Base-by-base conservation (phyloP, 2,113 vertebrate genomes). In the Bettongia penicillata region DNA sequence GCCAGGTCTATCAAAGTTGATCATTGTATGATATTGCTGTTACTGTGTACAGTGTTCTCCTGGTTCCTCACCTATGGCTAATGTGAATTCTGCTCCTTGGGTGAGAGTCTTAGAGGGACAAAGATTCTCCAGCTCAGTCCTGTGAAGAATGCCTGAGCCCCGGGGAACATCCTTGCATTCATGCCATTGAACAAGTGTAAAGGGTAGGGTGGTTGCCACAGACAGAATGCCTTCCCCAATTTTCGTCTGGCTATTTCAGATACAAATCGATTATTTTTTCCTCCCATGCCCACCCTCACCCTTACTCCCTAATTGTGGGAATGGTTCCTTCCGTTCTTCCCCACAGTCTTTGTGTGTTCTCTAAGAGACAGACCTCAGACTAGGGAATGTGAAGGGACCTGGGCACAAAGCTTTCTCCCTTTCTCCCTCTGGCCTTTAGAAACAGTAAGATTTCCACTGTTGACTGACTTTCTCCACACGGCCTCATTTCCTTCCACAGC, bases 401-500 rank as follows among this genome's bases (percentile, higher is more conserved):
- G 68, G 68, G 68, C 23, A n/a, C 68, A 84, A 43, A 84, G n/a
- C n/a, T 84, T 84, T 43, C 68, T 43, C 37, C 68, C 19, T n/a
- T 43, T 84, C 68, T 84, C 68, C n/a, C 68, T 84, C 68, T 84
- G n/a, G 68, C n/a, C 68, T 84, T 84, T 84, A 84, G 68, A 84
- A 84, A 22, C 68, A 43, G 94, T 68, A 77, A 28, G 26, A 89
- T 55, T 94, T 93, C 91, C 91, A 93, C 47, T 92, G 55, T 90
- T 31, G 26, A 96, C 61, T 47, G 55, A 49, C 52, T 95, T 89
- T 91, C 55, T 95, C 95, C 8, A 57, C 51, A 43, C 89, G 89
- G 90, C 90, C 96, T 94, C 84, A 23, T 95, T 94, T 96, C 96
- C 93, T 96, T 94, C 95, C 91, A 89, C 1, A 3, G 96, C 96